Evolutionary conservation across 2,113 vertebrate species (phyloP), one percentile per base, ranked within the genome.

Genomic region (Polyodon spathula): DNA sequence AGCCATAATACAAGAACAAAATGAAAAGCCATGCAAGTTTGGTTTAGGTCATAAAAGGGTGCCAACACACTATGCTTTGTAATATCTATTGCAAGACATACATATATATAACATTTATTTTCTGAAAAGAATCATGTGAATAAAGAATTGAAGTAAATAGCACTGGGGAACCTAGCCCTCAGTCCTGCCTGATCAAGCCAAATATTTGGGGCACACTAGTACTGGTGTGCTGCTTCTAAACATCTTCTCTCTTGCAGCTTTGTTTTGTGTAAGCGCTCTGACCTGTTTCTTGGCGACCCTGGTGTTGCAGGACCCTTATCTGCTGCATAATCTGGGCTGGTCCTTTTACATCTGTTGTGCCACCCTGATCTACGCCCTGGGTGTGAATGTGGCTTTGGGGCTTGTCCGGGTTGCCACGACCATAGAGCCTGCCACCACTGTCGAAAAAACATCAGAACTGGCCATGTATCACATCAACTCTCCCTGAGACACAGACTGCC

Each of bases 51-150:
- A 74, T 71, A 70, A 55, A 59, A 50, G 16, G 44, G 53, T 38
- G 17, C 53, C 11, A 14, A 61, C 15, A 16, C 37, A 41, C 55
- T 61, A 37, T 40, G 8, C 44, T 1, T 56, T 66, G 55, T 65
- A 68, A 60, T 55, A 63, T 65, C 72, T 65, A 71, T 67, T 73
- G 64, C 64, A 70, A 73, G 74, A 74, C 69, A n/a, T n/a, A n/a
- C n/a, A n/a, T 77, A n/a, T n/a, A n/a, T n/a, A n/a, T n/a, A n/a
- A n/a, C n/a, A n/a, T n/a, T n/a, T n/a, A n/a, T n/a, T n/a, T n/a
- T n/a, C n/a, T n/a, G n/a, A n/a, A n/a, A n/a, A n/a, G n/a, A n/a
- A n/a, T n/a, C n/a, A n/a, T n/a, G n/a, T n/a, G n/a, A n/a, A n/a
- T n/a, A n/a, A n/a, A n/a, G n/a, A n/a, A n/a, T n/a, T n/a, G n/a